phyloP scores from a whole-genome alignment of 2,113 vertebrate species.

The Maccullochella peelii region DNA sequence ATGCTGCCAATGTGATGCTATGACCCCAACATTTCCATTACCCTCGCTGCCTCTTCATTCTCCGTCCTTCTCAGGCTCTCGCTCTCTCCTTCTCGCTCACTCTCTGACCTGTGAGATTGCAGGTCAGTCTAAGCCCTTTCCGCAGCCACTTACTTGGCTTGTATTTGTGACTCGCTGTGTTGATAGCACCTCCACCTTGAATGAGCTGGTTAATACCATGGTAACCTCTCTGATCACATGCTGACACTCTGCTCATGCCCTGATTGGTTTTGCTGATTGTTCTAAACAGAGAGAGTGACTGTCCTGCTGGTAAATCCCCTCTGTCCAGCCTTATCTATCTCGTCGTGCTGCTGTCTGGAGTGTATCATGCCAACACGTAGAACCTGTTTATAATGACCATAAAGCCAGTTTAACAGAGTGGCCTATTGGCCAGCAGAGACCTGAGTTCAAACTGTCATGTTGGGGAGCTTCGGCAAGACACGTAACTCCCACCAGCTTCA shows the following conservation, averaged over 20 bases:
- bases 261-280: slow-evolving; percentile 73
- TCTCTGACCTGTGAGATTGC: slow-evolving; percentile 72
- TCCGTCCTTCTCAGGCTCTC: slow-evolving; percentile 22
- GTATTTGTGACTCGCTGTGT: slow-evolving; percentile 36
- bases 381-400: slow-evolving; percentile 16
- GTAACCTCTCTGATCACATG: slow-evolving; percentile 68
- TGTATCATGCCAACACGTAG: background rate
- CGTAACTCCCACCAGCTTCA: background rate
- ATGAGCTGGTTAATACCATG: slow-evolving; percentile 63
- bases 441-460: slow-evolving; percentile 13
- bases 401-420: background rate
- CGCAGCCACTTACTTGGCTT: slow-evolving; percentile 44
- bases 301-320: slow-evolving; percentile 46
- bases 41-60: slow-evolving; percentile 7
- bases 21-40: slow-evolving; percentile 74
- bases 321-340: slow-evolving; percentile 36
- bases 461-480: background rate
- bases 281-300: slow-evolving; percentile 50
- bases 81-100: slow-evolving; percentile 28
- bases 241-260: slow-evolving; percentile 48
- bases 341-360: slow-evolving; percentile 11
- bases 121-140: slow-evolving; percentile 76
- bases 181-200: slow-evolving; percentile 56
- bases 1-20: slow-evolving; percentile 44
- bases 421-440: background rate